Percentiles rank a stretch among this genome's conserved stretches.
phyloP scores from a whole-genome alignment of 2,797 vertebrate genomes.

The Gymnothorax javanicus region DNA sequence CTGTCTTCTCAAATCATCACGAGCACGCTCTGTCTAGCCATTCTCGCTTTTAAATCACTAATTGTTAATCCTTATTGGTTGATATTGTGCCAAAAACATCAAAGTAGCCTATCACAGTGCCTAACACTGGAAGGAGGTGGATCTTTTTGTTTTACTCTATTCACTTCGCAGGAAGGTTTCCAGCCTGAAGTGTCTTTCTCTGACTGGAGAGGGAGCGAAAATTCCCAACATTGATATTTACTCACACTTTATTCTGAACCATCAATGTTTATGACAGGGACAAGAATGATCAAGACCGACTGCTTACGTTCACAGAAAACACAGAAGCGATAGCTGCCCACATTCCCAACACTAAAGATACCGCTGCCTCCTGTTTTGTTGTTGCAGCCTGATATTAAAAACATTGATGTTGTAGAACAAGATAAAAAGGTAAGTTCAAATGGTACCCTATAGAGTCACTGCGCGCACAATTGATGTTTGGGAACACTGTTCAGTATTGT shows the following conservation, averaged over 20 bases:
- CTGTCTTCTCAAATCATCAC: constrained; percentile 7
- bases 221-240: constrained; percentile 29
- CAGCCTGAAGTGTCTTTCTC: constrained; percentile 28
- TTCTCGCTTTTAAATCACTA: constrained; percentile 34
- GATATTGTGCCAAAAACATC: constrained; percentile 27
- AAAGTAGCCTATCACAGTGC: constrained; percentile 52
- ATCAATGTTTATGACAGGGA: constrained; percentile 26
- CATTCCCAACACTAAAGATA: constrained; percentile 12
- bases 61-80: not conserved
- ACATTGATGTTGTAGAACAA: constrained; percentile 69
- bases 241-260: constrained; percentile 30
- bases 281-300: constrained; percentile 1
- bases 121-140: constrained; percentile 67
- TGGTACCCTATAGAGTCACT: constrained; percentile 5
- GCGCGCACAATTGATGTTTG: constrained; percentile 6
- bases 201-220: constrained; percentile 22
- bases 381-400: constrained; percentile 29
- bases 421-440: constrained; percentile 61
- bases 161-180: constrained; percentile 39
- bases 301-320: constrained; percentile 20
- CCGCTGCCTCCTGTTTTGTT: constrained; percentile 27
- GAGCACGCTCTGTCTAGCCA: constrained; percentile 35
- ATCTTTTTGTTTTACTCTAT: constrained; percentile 44
- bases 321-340: constrained; percentile 23
- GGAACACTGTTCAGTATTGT: constrained; percentile 4